Percentiles rank a stretch among this genome's conserved stretches.
Evolutionary conservation across 2,888 invertebrate genomes (phyloP).

Genomic region (Melanophora roralis): DNA sequence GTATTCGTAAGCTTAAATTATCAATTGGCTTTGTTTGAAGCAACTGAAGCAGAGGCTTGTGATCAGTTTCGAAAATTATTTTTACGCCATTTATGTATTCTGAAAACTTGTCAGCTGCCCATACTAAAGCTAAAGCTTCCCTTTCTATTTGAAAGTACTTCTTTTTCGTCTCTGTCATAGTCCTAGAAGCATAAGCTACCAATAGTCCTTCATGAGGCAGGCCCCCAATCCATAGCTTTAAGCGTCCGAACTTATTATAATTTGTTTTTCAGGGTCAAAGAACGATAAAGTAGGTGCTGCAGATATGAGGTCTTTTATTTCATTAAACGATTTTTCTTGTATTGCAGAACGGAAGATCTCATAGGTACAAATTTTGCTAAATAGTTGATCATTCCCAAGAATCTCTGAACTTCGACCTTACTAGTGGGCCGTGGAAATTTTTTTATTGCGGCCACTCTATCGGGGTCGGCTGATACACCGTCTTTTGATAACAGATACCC

Average conservation of each 20-base stretch:
- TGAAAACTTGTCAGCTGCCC: conserved; percentile 37
- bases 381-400: conserved; percentile 42
- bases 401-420: conserved; percentile 37
- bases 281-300: neutral
- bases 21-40: conserved; percentile 29
- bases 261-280: conserved; percentile 16
- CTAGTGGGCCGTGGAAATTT: conserved; percentile 15
- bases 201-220: conserved; percentile 15
- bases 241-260: conserved; percentile 23
- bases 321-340: conserved; percentile 16
- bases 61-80: conserved; percentile 29
- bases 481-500: neutral
- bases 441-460: neutral
- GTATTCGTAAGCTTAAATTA: conserved; percentile 19
- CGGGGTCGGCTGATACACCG: conserved; percentile 8
- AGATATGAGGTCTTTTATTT: neutral
- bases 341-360: neutral
- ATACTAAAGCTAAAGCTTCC: conserved; percentile 26
- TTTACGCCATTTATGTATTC: conserved; percentile 31
- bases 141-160: conserved; percentile 35
- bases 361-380: conserved; percentile 11
- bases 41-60: conserved; percentile 28
- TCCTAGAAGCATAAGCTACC: conserved; percentile 18
- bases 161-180: conserved; percentile 40
- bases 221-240: conserved; percentile 16